Conservation (phyloP, 2,113 vertebrate genomes). For the Anhinga anhinga region DNA sequence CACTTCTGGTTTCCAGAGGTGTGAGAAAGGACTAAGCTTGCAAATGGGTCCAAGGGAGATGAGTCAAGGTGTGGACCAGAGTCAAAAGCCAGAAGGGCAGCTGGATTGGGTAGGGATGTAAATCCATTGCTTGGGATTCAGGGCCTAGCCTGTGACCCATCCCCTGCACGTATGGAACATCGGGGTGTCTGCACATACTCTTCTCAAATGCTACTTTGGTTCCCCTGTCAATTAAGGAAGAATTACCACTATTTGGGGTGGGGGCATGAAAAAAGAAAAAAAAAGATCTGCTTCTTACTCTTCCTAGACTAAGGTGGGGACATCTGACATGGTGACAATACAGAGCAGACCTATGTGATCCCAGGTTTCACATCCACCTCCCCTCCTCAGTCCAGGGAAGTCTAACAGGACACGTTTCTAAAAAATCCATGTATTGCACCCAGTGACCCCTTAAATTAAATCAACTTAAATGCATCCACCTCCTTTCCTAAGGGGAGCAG, state of each 20-base stretch:
- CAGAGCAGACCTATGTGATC: not conserved
- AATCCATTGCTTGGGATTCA: not conserved
- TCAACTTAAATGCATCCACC: rapidly evolving
- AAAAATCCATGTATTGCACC: not conserved
- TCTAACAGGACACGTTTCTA: not conserved
- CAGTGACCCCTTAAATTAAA: not conserved
- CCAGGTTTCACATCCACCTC: not conserved
- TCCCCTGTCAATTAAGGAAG: not conserved
- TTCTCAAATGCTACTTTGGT: not conserved
- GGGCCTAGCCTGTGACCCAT: not conserved
- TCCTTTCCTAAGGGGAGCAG: not conserved
- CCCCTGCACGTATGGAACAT: not conserved
- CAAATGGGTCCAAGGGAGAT: not conserved
- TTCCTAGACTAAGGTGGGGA: not conserved
- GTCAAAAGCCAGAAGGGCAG: not conserved
- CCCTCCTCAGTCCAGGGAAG: not conserved
- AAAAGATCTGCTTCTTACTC: not conserved
- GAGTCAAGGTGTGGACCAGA: not conserved
- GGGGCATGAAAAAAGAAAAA: too few relatives aligned
- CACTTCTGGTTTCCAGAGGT: not conserved
- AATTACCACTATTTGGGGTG: not conserved
- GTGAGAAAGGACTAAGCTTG: not conserved
- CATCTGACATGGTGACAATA: not conserved
- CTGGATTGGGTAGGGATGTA: not conserved
- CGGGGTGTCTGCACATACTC: not conserved